Percentiles rank a stretch among this genome's conserved stretches.
These are phyloP conservation scores for Sinocyclocheilus anophthalmus DNA, from an alignment of 2,113 vertebrate genomes.

Conservation along the genomic window DNA sequence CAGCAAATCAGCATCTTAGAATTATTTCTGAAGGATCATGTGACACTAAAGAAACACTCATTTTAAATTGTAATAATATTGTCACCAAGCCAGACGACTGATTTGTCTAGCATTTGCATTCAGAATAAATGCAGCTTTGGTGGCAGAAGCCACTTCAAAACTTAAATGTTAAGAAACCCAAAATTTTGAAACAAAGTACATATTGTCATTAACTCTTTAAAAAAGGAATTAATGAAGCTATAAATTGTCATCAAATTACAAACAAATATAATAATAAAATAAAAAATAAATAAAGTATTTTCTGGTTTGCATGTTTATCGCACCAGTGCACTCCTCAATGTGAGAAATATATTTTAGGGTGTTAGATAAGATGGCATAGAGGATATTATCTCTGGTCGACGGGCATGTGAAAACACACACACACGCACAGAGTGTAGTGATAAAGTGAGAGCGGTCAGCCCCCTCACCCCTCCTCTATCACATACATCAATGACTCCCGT, in stretches of 20 bases:
- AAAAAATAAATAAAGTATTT: no score
- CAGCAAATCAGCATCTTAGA: no score
- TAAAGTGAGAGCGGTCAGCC: constrained; percentile 80
- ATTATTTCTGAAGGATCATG: no score
- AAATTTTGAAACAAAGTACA: not conserved
- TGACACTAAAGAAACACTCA: no score
- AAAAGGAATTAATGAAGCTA: not conserved
- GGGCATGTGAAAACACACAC: constrained; percentile 23
- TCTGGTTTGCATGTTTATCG: not conserved
- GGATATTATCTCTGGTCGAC: constrained; percentile 2
- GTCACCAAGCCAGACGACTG: no score
- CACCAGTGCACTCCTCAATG: not conserved
- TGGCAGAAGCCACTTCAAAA: not conserved
- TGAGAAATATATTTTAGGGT: not conserved
- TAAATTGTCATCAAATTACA: not conserved
- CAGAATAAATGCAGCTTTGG: not conserved
- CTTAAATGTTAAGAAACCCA: not conserved
- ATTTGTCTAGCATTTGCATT: no score
- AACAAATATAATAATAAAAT: not conserved
- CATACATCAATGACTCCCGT: constrained; percentile 68
- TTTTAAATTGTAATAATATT: no score
- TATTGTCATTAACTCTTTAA: not conserved
- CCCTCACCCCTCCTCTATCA: constrained; percentile 74
- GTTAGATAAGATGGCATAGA: not conserved
- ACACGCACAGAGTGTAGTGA: constrained; percentile 70